Conservation (phyloP, 1,140 invertebrate species). For the Vollenhovia emeryi region DNA sequence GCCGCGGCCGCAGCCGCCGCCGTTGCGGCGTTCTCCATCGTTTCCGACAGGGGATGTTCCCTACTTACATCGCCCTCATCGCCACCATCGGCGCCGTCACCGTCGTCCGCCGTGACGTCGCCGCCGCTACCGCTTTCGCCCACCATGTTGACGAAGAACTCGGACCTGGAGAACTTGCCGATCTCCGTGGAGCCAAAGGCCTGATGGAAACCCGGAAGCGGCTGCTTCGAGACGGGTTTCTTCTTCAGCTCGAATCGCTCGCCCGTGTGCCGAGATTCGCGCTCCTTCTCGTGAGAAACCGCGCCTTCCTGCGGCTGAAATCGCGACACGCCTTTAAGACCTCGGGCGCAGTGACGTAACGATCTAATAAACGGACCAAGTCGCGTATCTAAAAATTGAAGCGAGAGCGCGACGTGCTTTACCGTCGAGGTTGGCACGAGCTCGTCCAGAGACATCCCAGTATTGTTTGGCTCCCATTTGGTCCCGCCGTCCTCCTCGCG, state of each 20-base stretch:
- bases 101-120: neutral
- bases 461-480: conserved; percentile 63
- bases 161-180: conserved; percentile 88
- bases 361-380: neutral
- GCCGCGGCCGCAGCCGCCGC: neutral
- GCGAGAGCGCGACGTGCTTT: neutral
- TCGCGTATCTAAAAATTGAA: neutral
- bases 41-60: conserved; percentile 51
- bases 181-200: conserved; percentile 92
- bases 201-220: conserved; percentile 91
- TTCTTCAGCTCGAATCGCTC: conserved; percentile 75
- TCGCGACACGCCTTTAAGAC: neutral
- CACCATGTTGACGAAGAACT: conserved; percentile 85
- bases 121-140: conserved; percentile 57
- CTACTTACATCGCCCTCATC: conserved; percentile 67
- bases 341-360: neutral
- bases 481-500: conserved; percentile 64
- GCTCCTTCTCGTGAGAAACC: conserved; percentile 54
- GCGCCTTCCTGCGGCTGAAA: conserved; percentile 26
- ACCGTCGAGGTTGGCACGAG: conserved; percentile 56
- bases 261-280: conserved; percentile 56
- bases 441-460: conserved; percentile 57
- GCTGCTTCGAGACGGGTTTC: conserved; percentile 78
- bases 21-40: conserved; percentile 6
- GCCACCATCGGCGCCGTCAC: conserved; percentile 24